These are phyloP conservation scores for Acanthoscelides obtectus DNA, from an alignment of 2,888 invertebrate species.

Conservation along the genomic window DNA sequence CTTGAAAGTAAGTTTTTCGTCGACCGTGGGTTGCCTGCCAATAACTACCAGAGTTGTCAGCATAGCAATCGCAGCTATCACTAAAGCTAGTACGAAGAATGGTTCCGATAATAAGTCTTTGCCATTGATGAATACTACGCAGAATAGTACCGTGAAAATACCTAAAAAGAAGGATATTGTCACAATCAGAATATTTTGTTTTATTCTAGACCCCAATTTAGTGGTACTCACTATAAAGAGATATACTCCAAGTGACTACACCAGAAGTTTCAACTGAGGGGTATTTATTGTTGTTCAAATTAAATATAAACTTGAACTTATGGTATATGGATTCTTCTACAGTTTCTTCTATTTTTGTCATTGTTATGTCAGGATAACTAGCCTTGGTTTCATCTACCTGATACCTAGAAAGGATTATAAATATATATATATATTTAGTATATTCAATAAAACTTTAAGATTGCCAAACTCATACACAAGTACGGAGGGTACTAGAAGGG, in stretches of 20 bases:
- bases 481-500: no score
- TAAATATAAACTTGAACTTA: slow-evolving; percentile 56
- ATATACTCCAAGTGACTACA: slow-evolving; percentile 60
- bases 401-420: slow-evolving; percentile 30
- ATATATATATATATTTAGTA: no score
- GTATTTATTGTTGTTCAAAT: slow-evolving; percentile 64
- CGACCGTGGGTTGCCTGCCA: slow-evolving; percentile 64
- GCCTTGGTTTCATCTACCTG: slow-evolving; percentile 23
- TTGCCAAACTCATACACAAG: slow-evolving; percentile 51
- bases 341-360: slow-evolving; percentile 20
- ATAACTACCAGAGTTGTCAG: slow-evolving; percentile 58
- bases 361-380: slow-evolving; percentile 22
- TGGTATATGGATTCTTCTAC: slow-evolving; percentile 23
- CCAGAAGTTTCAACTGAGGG: slow-evolving; percentile 61
- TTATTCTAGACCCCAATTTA: no score
- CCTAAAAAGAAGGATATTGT: slow-evolving; percentile 53
- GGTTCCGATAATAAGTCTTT: slow-evolving; percentile 42
- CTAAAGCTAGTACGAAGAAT: slow-evolving; percentile 38
- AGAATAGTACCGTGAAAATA: slow-evolving; percentile 52
- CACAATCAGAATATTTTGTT: no score
- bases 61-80: slow-evolving; percentile 47
- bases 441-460: no score
- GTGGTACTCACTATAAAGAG: slow-evolving; percentile 55
- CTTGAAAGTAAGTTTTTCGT: slow-evolving; percentile 63
- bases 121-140: slow-evolving; percentile 47